Base-by-base conservation (phyloP, 2,888 invertebrate species). In the Microdon myrmicae region DNA sequence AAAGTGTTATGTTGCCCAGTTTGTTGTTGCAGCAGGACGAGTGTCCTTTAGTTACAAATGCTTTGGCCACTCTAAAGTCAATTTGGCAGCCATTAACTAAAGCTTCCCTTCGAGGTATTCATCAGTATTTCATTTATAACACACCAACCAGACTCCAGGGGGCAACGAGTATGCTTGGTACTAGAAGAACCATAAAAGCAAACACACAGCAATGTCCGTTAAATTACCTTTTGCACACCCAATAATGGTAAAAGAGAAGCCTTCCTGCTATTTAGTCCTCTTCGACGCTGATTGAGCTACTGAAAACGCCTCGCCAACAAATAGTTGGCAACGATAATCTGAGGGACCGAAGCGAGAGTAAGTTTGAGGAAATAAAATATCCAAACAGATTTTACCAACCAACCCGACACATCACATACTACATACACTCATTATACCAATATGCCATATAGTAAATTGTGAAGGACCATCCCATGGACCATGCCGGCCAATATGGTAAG, bases 221-320 rank as follows among this genome's bases (percentile, higher is more conserved):
- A 64, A 64, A 64, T 64, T 64, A 64, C 64, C 51, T 29, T 37
- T 51, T 37, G 43, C 47, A 45, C 45, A 58, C 51, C 56, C 31
- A 38, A 58, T 58, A 64, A 64, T 64, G 51, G 51, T 51, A 37
- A n/a, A n/a, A n/a, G 4, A 41, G 43, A 28, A 58, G 45, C 51
- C 64, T 64, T 64, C 64, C 64, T 64, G 51, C 64, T 58, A 64
- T 64, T 64, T 58, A 64, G 64, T 64, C 58, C 58, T 51, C n/a
- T n/a, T 58, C 64, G 64, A 64, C 64, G 58, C 64, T 64, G 64
- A 64, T 64, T 64, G 45, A 64, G 64, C 64, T 64, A 64, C 64
- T 64, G 64, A 51, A 64, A 58, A 64, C 64, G 56, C 64, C 64
- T 64, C 43, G 41, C 47, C 37, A 49, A 39, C 56, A 45, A 48